phyloP scores from a whole-genome alignment of 2,113 vertebrate species.

The Chamaetylas fuelleborni region DNA sequence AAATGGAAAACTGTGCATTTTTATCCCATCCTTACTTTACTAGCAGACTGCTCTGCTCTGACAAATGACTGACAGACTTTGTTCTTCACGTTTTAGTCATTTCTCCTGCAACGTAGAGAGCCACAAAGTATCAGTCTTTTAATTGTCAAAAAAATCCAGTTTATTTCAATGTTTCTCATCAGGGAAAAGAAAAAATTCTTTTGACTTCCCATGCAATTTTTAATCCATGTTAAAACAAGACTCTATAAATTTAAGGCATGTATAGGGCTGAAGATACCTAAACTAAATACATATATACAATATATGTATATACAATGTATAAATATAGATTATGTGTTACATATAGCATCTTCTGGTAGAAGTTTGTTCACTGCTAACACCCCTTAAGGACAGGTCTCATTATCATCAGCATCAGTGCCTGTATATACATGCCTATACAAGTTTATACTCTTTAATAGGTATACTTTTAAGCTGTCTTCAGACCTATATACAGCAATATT shows the following conservation, averaged over 20 bases:
- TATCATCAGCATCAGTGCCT: not conserved
- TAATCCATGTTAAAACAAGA: not conserved
- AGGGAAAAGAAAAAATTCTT: not conserved
- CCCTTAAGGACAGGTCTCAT: not conserved
- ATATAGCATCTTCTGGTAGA: not conserved
- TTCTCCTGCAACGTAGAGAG: not conserved
- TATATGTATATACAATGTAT: not conserved
- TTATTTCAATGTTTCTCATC: not conserved
- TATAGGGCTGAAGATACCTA: not conserved
- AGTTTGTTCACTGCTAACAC: not conserved
- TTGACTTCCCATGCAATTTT: not conserved
- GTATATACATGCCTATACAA: too few relatives aligned
- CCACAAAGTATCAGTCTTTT: not conserved
- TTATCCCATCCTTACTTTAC: not conserved
- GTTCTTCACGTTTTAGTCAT: not conserved
- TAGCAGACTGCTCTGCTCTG: not conserved
- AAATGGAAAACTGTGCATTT: not conserved
- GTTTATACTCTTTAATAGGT: too few relatives aligned
- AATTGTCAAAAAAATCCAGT: not conserved
- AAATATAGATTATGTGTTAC: not conserved
- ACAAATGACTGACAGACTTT: not conserved
- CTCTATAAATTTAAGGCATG: not conserved
- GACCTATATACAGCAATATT: not conserved
- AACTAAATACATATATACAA: not conserved
- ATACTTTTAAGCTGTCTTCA: not conserved